phyloP scores from a whole-genome alignment of 2,797 vertebrate genomes.

The Macroramphosus scolopax region DNA sequence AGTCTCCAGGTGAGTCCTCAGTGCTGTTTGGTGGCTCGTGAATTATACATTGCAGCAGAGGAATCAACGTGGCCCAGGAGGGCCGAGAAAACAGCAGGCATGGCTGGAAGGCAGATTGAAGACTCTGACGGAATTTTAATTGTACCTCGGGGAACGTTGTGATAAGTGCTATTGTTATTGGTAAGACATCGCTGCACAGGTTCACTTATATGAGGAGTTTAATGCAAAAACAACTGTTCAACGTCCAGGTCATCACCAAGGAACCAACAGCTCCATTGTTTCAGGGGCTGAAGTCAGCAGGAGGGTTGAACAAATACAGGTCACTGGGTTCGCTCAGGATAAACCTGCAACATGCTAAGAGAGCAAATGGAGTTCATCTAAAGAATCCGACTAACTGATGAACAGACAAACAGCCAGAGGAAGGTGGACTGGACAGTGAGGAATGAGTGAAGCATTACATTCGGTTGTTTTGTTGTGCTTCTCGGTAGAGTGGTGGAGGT shows the following conservation, averaged over 20 bases:
- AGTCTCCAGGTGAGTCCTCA: constrained; percentile 77
- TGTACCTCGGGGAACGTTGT: constrained; percentile 75
- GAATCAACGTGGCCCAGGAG: constrained; percentile 76
- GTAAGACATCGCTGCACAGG: constrained; percentile 64
- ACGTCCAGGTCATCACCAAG: constrained; percentile 16
- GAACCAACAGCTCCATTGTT: constrained; percentile 18
- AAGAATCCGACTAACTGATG: too few relatives aligned
- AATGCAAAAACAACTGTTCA: constrained; percentile 40
- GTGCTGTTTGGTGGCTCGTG: constrained; percentile 73
- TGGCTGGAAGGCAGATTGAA: constrained; percentile 79
- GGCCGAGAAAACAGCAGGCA: constrained; percentile 79
- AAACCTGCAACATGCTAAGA: constrained; percentile 21
- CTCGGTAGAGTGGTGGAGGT: constrained; percentile 35
- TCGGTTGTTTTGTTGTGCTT: constrained; percentile 14
- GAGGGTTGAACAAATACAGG: too few relatives aligned
- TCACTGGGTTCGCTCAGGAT: too few relatives aligned
- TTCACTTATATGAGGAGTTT: constrained; percentile 58
- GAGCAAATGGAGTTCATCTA: too few relatives aligned
- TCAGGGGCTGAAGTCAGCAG: constrained; percentile 2
- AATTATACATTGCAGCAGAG: constrained; percentile 80
- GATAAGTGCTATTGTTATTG: constrained; percentile 80
- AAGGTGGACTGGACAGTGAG: too few relatives aligned
- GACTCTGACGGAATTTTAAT: constrained; percentile 81
- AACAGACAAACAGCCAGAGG: constrained; percentile 25
- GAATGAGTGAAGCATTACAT: constrained; percentile 20